Base-by-base conservation (phyloP, 2,113 vertebrate species). In the Callipepla squamata region DNA sequence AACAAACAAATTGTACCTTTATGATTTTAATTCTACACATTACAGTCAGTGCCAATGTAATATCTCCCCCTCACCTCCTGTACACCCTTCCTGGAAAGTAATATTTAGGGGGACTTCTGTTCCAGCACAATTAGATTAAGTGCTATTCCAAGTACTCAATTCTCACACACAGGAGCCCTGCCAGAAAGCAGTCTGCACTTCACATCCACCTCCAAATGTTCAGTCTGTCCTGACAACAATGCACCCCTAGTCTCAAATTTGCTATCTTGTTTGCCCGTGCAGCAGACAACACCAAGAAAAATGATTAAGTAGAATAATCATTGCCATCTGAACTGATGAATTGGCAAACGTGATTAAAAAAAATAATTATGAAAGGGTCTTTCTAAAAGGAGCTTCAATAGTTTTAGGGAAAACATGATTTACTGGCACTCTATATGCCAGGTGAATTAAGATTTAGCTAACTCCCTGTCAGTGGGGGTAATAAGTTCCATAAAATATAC, bases 41-140 rank as follows among this genome's bases (percentile, higher is more conserved):
- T 0, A 0, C 13, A 15, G 25, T 57, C 40, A 75, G 22, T 48
- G 62, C 20, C 57, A 67, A 15, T 0, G 0, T 14, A 65, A 82
- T 20, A 32, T 28, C 44, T 51, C 83, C 73, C 51, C 65, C 45
- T 57, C 55, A 32, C 55, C 50, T 36, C 32, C 36, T 38, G 23
- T 8, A 16, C 14, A 3, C 2, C 11, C 44, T 30, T 42, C 50
- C 57, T 75, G 70, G 55, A 78, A 87, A 45, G 28, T 20, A 73
- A 58, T 13, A 44, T 34, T 72, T 15, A 57, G 36, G 40, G 38
- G 82, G 12, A 80, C 45, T 89, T 85, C 58, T 66, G 58, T 32
- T 19, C 81, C 48, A 26, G 2, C 72, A 28, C 19, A 47, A 6
- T 40, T 72, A 62, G 48, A 58, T 36, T 61, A 78, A 79, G 62